phyloP scores from a whole-genome alignment of 2,113 vertebrate genomes.

The Xiphophorus couchianus region DNA sequence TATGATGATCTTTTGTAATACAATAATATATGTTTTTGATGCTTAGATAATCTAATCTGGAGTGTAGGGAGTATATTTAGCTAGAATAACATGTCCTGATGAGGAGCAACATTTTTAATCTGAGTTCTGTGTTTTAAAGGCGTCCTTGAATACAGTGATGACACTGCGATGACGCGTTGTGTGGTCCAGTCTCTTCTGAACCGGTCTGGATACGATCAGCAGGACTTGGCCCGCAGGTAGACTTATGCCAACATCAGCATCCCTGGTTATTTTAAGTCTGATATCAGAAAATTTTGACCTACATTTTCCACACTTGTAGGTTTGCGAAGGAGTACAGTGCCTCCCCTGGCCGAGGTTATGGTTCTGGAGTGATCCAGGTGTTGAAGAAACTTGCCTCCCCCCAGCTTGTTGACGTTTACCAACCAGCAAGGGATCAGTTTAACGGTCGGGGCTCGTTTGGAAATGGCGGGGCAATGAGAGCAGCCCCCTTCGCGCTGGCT shows the following conservation, averaged over 20 bases:
- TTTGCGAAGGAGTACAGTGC: slow-evolving; percentile 94
- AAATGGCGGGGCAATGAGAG: slow-evolving; percentile 97
- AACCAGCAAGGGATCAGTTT: slow-evolving; percentile 93
- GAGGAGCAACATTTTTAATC: neutral
- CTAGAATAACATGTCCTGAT: neutral
- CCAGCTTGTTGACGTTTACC: slow-evolving; percentile 88
- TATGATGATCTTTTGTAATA: no score
- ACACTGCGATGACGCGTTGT: slow-evolving; percentile 95
- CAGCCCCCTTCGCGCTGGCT: slow-evolving; percentile 87
- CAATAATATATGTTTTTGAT: no score
- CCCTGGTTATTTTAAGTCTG: neutral
- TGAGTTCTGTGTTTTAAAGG: slow-evolving; percentile 70
- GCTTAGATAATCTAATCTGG: no score
- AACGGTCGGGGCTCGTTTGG: slow-evolving; percentile 95
- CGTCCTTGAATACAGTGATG: slow-evolving; percentile 90
- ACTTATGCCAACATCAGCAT: neutral
- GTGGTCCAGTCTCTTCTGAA: slow-evolving; percentile 91
- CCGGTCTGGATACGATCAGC: slow-evolving; percentile 87
- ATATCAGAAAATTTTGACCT: neutral
- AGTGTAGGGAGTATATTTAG: no score
- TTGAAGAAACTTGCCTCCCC: slow-evolving; percentile 92
- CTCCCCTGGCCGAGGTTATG: slow-evolving; percentile 90
- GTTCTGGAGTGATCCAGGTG: slow-evolving; percentile 90
- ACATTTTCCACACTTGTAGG: slow-evolving; percentile 66
- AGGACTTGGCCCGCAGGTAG: slow-evolving; percentile 93